Percentiles rank a stretch among this genome's conserved stretches.
Conservation (phyloP, 2,888 invertebrate genomes). For the Microctonus brassicae region DNA sequence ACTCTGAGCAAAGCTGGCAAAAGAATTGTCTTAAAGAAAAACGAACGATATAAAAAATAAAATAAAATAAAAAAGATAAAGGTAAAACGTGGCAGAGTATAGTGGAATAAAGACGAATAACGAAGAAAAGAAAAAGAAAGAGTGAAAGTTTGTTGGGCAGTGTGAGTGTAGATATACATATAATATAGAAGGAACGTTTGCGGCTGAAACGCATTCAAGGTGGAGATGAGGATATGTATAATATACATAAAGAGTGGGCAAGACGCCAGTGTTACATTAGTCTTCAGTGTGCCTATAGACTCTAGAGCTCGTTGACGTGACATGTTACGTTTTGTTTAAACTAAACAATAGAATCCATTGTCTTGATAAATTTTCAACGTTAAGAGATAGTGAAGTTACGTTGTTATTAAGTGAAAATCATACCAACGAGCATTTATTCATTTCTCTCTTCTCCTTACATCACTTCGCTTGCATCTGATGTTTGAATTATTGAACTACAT, state of each 20-base stretch:
- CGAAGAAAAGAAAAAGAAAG: not conserved
- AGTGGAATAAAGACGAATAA: not conserved
- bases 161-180: too few species aligned
- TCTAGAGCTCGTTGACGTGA: conserved; percentile 22
- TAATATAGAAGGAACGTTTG: conserved; percentile 29
- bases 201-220: conserved; percentile 35
- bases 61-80: conserved; percentile 20
- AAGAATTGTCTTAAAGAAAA: conserved; percentile 39
- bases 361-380: not conserved
- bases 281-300: conserved; percentile 36
- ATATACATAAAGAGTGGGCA: conserved; percentile 43
- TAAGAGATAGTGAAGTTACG: not conserved
- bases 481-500: not conserved
- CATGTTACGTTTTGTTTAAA: not conserved
- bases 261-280: conserved; percentile 51
- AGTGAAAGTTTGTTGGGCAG: conserved; percentile 25
- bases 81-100: not conserved
- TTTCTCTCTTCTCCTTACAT: not conserved
- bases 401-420: not conserved
- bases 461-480: not conserved
- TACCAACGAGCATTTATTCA: not conserved
- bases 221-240: too few species aligned
- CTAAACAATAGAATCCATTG: not conserved
- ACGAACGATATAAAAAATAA: conserved; percentile 13
- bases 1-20: conserved; percentile 31